Evolutionary conservation across 2,797 vertebrate genomes (phyloP).

Genomic region (Acrossocheilus wenchowensis): DNA sequence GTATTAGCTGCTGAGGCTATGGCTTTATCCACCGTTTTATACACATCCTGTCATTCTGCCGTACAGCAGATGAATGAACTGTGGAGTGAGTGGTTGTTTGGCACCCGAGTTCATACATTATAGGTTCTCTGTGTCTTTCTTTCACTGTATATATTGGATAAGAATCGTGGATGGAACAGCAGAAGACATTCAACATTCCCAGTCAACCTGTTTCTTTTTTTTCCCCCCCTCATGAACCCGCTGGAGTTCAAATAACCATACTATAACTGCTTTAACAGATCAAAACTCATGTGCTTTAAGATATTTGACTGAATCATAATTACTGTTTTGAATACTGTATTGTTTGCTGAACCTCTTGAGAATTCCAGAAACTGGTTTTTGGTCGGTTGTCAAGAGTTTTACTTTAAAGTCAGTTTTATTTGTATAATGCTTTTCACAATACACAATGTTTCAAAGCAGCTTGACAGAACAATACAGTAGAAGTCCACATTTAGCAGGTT

Average conservation of each 20-base stretch:
- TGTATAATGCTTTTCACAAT: not conserved
- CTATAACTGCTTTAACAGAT: constrained; percentile 43
- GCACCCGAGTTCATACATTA: constrained; percentile 11
- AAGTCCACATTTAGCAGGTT: not conserved
- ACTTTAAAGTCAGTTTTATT: not conserved
- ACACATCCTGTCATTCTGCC: constrained; percentile 45
- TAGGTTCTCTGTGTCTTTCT: constrained; percentile 31
- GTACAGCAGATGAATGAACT: constrained; percentile 39
- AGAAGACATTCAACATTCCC: constrained; percentile 40
- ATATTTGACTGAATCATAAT: constrained; percentile 26
- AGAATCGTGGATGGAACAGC: constrained; percentile 42
- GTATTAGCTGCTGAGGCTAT: constrained; percentile 45
- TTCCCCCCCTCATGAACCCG: constrained; percentile 3
- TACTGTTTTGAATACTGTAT: not conserved
- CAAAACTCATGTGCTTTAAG: constrained; percentile 14
- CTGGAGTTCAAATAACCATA: constrained; percentile 21
- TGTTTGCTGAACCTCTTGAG: not conserved
- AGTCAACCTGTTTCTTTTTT: constrained; percentile 43
- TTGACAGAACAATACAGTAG: not conserved
- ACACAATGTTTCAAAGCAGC: not conserved
- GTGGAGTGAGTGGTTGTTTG: constrained; percentile 52
- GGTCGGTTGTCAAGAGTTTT: not conserved
- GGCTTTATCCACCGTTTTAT: constrained; percentile 45
- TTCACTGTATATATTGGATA: constrained; percentile 50
- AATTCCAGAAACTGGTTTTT: not conserved